Base-by-base conservation (phyloP, 2,888 invertebrate species). In the Sphinx pinastri region DNA sequence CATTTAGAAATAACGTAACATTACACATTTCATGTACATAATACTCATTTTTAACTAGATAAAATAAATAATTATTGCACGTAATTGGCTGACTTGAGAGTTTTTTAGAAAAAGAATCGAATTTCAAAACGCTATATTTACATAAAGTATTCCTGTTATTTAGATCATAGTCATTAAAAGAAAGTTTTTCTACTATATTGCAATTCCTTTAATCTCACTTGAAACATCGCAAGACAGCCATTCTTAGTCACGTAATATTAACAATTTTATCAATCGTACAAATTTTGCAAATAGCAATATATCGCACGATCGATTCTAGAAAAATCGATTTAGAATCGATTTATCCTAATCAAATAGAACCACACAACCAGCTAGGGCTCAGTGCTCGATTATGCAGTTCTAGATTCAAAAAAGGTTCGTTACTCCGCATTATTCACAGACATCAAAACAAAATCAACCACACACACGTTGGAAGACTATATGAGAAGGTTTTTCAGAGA, bases 391-490 rank as follows among this genome's bases (percentile, higher is more conserved):
- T 88, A 84, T 82, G 82, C 67, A 80, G 83, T 85, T 83, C 87
- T 83, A 89, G 86, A 80, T 76, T 70, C 70, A 68, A 72, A 73
- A 76, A 75, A 75, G 59, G 72, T 72, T 79, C 83, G 85, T 88
- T 90, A 92, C 89, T 91, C 91, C 89, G 88, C 87, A 86, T 84
- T 79, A 31, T 72, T 75, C 71, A 57, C 54, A 72, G 69, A 71
- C 58, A 70, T 55, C 68, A 71, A 71, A 55, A 68, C 45, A 70
- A 74, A 67, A 69, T 16, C 57, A 63, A 76, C 84, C 86, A 88
- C 90, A 91, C 90, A 86, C 87, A 85, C 87, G 81, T 87, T 93
- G 93, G 93, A 93, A 93, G 93, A 93, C 93, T 89, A 89, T 89
- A 89, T 89, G 84, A 88, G 68, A 86, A 77, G 70, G 79, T 81